Conservation (phyloP, 2,113 vertebrate genomes). For the Ciconia stormi region DNA sequence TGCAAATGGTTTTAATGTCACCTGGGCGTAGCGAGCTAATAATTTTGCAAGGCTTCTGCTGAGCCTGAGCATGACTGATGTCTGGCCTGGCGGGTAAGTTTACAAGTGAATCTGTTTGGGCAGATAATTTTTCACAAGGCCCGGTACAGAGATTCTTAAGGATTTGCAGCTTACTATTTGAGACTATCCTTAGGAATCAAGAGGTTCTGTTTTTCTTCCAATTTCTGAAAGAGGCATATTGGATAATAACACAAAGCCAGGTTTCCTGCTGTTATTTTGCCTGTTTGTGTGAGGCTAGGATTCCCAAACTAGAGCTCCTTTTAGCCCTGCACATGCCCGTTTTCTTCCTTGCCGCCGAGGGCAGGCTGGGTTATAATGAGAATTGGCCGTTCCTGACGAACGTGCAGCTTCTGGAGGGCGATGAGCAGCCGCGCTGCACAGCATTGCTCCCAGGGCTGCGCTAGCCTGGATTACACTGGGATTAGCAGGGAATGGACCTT, state of each 20-base stretch:
- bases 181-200: not conserved
- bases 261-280: not conserved
- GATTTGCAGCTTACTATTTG: not conserved
- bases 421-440: not conserved
- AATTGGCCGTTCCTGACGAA: not conserved
- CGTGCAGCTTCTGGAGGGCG: not conserved
- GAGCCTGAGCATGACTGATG: not conserved
- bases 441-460: not conserved
- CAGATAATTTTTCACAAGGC: not conserved
- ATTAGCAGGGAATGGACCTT: not conserved
- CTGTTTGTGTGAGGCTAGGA: not conserved
- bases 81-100: not conserved
- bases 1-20: not conserved
- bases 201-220: not conserved
- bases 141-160: not conserved
- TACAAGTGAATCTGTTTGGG: not conserved
- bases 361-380: not conserved
- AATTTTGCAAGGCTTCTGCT: not conserved
- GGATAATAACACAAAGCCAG: not conserved
- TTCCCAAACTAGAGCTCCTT: not conserved
- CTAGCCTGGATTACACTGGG: not conserved
- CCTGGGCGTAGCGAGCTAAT: fast-evolving
- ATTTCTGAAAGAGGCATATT: not conserved
- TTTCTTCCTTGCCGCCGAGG: not conserved
- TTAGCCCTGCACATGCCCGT: not conserved